Percentiles rank a stretch among this genome's conserved stretches.
These are phyloP conservation scores for Paramisgurnus dabryanus DNA, from an alignment of 2,113 vertebrate genomes.

Conservation along the genomic window DNA sequence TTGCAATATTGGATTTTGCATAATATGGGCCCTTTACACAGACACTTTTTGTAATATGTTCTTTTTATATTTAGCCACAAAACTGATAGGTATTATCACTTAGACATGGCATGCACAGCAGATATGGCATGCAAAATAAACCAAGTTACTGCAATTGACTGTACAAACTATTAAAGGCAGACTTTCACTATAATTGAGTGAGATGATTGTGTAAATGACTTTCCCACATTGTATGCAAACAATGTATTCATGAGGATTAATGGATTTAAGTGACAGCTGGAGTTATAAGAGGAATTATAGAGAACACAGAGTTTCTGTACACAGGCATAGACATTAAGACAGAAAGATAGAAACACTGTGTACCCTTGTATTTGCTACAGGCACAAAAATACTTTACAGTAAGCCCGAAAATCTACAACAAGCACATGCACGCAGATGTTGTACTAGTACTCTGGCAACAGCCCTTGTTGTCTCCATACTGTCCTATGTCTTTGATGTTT, in stretches of 20 bases:
- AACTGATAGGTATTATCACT: too few species aligned
- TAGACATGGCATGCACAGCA: too few species aligned
- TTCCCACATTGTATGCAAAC: slow-evolving; percentile 26
- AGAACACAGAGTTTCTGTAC: slow-evolving; percentile 33
- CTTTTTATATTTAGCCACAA: too few species aligned
- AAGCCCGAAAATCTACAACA: slow-evolving; percentile 6
- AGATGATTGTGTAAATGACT: not conserved
- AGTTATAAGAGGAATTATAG: slow-evolving; percentile 45
- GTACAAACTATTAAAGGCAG: not conserved
- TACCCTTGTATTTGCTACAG: slow-evolving; percentile 9
- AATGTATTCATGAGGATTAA: slow-evolving; percentile 40
- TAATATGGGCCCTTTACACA: too few species aligned
- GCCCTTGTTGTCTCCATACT: not conserved
- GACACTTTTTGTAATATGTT: too few species aligned
- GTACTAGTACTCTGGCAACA: not conserved
- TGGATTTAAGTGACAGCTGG: slow-evolving; percentile 48
- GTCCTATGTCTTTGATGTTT: slow-evolving; percentile 20
- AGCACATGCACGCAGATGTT: not conserved
- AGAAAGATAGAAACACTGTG: not conserved
- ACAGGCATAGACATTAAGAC: not conserved
- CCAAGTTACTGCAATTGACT: too few species aligned
- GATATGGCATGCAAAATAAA: too few species aligned
- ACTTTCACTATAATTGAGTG: not conserved
- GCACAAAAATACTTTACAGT: not conserved
- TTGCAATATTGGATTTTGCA: too few species aligned